Conservation (phyloP, 1,140 invertebrate genomes). For the Dreissena polymorpha region DNA sequence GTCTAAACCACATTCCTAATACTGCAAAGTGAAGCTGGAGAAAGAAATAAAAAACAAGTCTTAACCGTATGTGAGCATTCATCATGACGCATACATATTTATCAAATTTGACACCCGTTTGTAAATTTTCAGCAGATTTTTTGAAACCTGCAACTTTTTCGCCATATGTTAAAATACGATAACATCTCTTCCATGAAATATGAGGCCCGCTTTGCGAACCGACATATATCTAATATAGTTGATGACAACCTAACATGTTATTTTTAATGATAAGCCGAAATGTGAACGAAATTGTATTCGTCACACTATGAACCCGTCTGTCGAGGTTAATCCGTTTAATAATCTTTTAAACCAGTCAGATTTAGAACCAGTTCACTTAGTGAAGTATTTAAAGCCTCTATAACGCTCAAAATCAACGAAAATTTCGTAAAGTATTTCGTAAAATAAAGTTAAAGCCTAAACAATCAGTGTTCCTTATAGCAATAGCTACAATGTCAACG, state of each 20-base stretch:
- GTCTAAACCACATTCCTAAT: too few relatives aligned
- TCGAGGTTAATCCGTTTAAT: not conserved
- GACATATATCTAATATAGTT: constrained; percentile 44
- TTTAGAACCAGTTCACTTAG: too few relatives aligned
- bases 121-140: constrained; percentile 46
- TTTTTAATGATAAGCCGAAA: constrained; percentile 45
- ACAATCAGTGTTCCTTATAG: too few relatives aligned
- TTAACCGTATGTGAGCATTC: too few relatives aligned
- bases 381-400: too few relatives aligned
- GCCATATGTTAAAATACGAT: constrained; percentile 49
- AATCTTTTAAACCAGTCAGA: not conserved
- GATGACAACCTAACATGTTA: constrained; percentile 44
- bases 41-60: too few relatives aligned
- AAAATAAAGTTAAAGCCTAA: too few relatives aligned
- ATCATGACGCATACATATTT: not conserved
- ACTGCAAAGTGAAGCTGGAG: too few relatives aligned
- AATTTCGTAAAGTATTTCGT: too few relatives aligned
- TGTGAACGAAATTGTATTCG: constrained; percentile 34
- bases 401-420: too few relatives aligned
- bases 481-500: too few relatives aligned
- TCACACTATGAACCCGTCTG: constrained; percentile 45
- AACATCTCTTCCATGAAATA: constrained; percentile 38
- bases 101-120: constrained; percentile 48
- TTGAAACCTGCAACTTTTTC: constrained; percentile 36
- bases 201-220: constrained; percentile 19